phyloP scores from a whole-genome alignment of 2,888 invertebrate species.

The Rapana venosa region DNA sequence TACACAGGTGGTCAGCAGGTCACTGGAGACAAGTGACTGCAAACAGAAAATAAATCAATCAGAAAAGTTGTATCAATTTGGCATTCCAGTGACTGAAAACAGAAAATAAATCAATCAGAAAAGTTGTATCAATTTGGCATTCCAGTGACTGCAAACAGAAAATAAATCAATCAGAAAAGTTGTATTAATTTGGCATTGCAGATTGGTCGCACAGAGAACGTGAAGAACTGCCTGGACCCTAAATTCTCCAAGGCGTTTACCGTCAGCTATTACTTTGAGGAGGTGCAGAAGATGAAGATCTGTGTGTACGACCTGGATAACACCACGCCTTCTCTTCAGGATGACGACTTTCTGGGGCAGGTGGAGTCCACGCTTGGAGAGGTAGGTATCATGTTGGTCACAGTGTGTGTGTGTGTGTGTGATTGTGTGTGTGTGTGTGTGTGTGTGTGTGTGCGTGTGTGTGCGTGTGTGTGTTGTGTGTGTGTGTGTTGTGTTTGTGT shows the following conservation, averaged over 20 bases:
- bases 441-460: not conserved
- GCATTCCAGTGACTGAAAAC: slow-evolving; percentile 61
- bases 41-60: too few species aligned
- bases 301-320: slow-evolving; percentile 79
- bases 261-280: slow-evolving; percentile 82
- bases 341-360: slow-evolving; percentile 75
- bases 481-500: not conserved
- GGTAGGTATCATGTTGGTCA: slow-evolving; percentile 53
- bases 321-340: slow-evolving; percentile 62
- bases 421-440: not conserved
- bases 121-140: not conserved
- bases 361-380: slow-evolving; percentile 76
- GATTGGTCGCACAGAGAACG: slow-evolving; percentile 77
- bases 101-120: too few species aligned
- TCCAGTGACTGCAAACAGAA: too few species aligned
- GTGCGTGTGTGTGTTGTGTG: not conserved
- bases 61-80: not conserved
- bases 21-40: too few species aligned
- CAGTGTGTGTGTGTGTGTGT: not conserved
- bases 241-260: slow-evolving; percentile 78
- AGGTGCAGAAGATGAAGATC: slow-evolving; percentile 81
- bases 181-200: slow-evolving; percentile 42
- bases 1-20: not conserved
- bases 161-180: too few species aligned
- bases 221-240: slow-evolving; percentile 76